Evolutionary conservation across 2,888 invertebrate species (phyloP).

Genomic region (Rhingia campestris): DNA sequence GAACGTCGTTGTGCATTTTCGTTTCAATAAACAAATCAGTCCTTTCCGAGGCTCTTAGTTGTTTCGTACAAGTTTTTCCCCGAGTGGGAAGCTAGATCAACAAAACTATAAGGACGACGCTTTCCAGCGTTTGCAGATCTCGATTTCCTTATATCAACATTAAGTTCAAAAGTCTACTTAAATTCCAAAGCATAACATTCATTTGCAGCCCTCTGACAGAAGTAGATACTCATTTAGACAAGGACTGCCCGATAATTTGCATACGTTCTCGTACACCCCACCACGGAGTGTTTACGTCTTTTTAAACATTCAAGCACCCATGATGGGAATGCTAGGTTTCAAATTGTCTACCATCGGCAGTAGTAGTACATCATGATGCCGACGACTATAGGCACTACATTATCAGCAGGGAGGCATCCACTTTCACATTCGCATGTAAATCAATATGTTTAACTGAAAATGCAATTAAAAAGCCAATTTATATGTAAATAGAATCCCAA

Average conservation of each 20-base stretch:
- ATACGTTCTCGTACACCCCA: neutral
- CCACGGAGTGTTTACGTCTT: conserved; percentile 17
- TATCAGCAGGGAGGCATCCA: conserved; percentile 4
- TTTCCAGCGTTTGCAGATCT: too few species aligned
- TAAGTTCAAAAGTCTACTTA: too few species aligned
- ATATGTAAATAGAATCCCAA: conserved; percentile 35
- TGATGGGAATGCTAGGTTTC: conserved; percentile 8
- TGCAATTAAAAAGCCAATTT: conserved; percentile 48
- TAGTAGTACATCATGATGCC: neutral
- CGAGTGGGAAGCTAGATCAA: too few species aligned
- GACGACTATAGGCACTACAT: neutral
- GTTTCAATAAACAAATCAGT: too few species aligned
- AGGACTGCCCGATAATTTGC: conserved; percentile 28
- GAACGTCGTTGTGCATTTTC: too few species aligned
- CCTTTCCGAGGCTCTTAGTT: too few species aligned
- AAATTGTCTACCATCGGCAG: neutral
- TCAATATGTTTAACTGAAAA: conserved; percentile 42
- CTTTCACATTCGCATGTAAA: conserved; percentile 34
- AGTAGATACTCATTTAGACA: conserved; percentile 1
- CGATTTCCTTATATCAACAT: too few species aligned
- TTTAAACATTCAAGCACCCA: conserved; percentile 18
- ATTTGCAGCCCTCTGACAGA: too few species aligned
- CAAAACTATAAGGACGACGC: too few species aligned
- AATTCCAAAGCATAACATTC: too few species aligned
- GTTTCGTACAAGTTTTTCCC: too few species aligned